Evolutionary conservation across 2,113 vertebrate species (phyloP), one percentile per base, ranked within the genome.

Genomic region (Strix uralensis): DNA sequence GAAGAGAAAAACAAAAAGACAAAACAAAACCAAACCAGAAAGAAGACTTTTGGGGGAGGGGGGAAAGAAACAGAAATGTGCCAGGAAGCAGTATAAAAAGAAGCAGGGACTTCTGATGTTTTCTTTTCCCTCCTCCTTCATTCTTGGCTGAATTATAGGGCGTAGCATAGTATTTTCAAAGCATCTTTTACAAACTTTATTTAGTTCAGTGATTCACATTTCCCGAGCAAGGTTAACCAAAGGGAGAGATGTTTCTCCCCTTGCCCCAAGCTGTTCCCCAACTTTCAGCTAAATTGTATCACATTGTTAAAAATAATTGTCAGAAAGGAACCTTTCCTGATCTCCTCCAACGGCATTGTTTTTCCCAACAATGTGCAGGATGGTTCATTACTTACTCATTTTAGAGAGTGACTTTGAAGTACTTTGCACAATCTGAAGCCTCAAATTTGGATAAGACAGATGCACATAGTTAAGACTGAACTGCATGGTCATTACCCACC

Each of bases 181-280:
- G 84, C 59, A 75, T 92, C 90, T 87, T 89, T 93, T 96, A 65
- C 22, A 79, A 78, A 85, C 94, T 96, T 94, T 95, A 89, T 94
- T 90, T 95, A 97, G 95, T 67, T 89, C 74, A 46, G 62, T 97
- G 96, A 96, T 88, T 96, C 86, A 77, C 86, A 78, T 93, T 95
- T 98, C 88, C 96, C 5, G 2, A 94, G 52, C 71, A 92, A 89
- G 83, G 73, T 94, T 92, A 91, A 97, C 75, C 42, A 67, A 57
- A 81, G 87, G 44, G 36, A 86, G 52, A 61, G n/a, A 19, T 80
- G 51, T 69, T 96, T 92, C 62, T 92, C 77, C 36, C 74, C 63
- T 91, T 92, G 38, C 71, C 90, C 55, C 61, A 11, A 2, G 54
- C 63, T 86, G 11, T 62, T 88, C 71, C 62, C 91, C 81, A 85